Percentiles rank a stretch among this genome's conserved stretches.
phyloP scores from a whole-genome alignment of 2,797 vertebrate species.

The Sebastes itinus region DNA sequence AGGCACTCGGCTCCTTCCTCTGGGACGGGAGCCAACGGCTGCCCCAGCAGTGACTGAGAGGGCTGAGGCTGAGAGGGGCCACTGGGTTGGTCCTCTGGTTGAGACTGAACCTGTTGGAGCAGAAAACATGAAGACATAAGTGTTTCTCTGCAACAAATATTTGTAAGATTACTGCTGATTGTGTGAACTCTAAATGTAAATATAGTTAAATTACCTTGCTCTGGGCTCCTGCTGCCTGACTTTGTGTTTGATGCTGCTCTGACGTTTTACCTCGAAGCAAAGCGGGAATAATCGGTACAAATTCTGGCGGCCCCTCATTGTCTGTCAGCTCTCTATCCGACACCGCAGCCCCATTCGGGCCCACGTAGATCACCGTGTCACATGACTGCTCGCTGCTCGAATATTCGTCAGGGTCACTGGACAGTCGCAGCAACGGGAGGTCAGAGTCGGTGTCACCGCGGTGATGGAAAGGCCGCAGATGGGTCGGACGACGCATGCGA shows the following conservation, averaged over 20 bases:
- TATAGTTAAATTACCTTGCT: conserved; percentile 49
- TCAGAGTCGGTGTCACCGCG: conserved; percentile 87
- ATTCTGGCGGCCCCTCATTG: conserved; percentile 97
- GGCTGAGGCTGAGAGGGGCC: conserved; percentile 56
- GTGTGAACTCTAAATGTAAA: neutral
- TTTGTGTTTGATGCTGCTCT: conserved; percentile 61
- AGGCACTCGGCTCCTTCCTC: conserved; percentile 87
- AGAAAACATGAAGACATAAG: conserved; percentile 1
- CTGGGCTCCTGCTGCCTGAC: conserved; percentile 49
- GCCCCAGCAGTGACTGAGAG: conserved; percentile 72
- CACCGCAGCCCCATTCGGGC: conserved; percentile 92
- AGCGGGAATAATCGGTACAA: conserved; percentile 96
- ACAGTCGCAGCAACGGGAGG: conserved; percentile 88
- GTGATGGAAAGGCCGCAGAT: conserved; percentile 93
- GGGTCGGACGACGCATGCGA: conserved; percentile 96
- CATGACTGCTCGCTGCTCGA: conserved; percentile 99
- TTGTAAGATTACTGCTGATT: neutral
- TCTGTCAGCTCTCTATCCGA: conserved; percentile 97
- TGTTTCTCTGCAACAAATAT: neutral
- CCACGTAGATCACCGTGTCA: conserved; percentile 98
- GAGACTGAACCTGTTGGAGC: conserved; percentile 46
- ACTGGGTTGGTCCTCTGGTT: conserved; percentile 56
- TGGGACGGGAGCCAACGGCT: conserved; percentile 77
- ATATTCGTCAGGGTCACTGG: conserved; percentile 96
- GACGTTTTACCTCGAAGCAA: conserved; percentile 86